These are phyloP conservation scores for Asbolus verrucosus DNA, from an alignment of 1,140 invertebrate species.

Conservation along the genomic window DNA sequence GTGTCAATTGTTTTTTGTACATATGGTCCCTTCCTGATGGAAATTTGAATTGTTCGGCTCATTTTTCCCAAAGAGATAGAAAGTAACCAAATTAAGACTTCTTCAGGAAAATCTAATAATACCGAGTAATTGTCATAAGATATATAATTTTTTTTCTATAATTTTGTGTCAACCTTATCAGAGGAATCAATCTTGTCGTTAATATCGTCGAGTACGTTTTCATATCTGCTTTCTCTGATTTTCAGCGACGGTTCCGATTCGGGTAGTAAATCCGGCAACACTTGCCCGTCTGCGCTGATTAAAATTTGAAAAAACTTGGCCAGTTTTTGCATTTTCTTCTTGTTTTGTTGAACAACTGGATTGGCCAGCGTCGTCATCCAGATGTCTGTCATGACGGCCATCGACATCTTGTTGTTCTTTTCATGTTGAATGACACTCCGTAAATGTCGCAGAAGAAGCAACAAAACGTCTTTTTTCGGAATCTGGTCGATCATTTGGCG, in stretches of 20 bases:
- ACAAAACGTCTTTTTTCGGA: conserved; percentile 2
- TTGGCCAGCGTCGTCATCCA: conserved; percentile 13
- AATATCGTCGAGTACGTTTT: conserved; percentile 33
- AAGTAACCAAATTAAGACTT: too few species aligned
- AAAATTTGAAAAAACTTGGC: conserved; percentile 11
- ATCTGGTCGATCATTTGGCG: background rate
- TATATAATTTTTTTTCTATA: too few species aligned
- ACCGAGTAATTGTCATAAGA: too few species aligned
- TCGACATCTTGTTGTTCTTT: conserved; percentile 1
- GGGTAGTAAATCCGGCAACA: background rate
- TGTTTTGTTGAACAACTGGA: background rate
- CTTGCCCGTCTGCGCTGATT: background rate
- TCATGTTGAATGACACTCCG: background rate
- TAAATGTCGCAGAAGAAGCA: background rate
- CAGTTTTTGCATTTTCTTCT: conserved; percentile 8
- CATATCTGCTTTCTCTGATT: conserved; percentile 15
- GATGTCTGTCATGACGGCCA: background rate
- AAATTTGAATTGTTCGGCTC: too few species aligned
- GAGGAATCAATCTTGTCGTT: background rate
- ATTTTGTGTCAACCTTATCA: conserved; percentile 4
- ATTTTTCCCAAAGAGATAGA: background rate
- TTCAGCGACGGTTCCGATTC: background rate
- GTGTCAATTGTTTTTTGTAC: too few species aligned
- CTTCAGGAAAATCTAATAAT: too few species aligned
- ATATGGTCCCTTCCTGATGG: too few species aligned